A percentile compares a stretch with the other conserved stretches of the same genome.
Conservation (phyloP, 2,797 vertebrate species). For the Moxostoma hubbsi region DNA sequence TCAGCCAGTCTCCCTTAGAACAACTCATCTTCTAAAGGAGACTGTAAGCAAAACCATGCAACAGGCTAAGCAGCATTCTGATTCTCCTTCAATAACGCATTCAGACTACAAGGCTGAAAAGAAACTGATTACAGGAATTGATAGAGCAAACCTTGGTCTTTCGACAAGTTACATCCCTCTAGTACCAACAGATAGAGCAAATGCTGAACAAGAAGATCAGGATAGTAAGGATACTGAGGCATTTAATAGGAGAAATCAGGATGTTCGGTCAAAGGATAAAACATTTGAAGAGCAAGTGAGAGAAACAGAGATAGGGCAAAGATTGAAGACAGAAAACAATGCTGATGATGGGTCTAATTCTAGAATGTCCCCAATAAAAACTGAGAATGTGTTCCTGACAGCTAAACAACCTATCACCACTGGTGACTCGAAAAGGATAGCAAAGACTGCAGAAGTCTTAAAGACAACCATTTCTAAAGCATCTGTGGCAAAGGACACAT, state of each 20-base stretch:
- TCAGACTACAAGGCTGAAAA: conserved; percentile 7
- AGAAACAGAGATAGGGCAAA: conserved; percentile 23
- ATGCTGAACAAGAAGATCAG: conserved; percentile 7
- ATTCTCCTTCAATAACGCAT: not conserved
- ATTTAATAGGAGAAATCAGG: not conserved
- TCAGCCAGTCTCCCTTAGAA: conserved; percentile 10
- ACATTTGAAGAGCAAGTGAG: conserved; percentile 41
- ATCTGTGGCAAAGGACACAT: conserved; percentile 3
- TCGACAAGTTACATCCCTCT: conserved; percentile 4
- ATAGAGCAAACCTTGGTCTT: not conserved
- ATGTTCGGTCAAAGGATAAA: conserved; percentile 36
- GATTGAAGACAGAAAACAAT: conserved; percentile 3
- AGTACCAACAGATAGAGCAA: conserved; percentile 10
- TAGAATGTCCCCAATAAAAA: conserved; percentile 23
- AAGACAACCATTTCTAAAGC: not conserved
- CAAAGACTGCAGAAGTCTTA: conserved; percentile 6
- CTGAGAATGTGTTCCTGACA: conserved; percentile 10
- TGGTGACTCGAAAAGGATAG: not conserved
- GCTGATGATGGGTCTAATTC: not conserved
- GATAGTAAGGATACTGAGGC: conserved; percentile 1
- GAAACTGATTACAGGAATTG: conserved; percentile 9
- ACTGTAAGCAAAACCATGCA: conserved; percentile 1
- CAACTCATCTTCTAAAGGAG: conserved; percentile 15
- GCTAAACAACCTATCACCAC: not conserved
- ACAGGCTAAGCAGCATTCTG: conserved; percentile 1